Conservation (phyloP, 2,888 invertebrate genomes). For the Plebejus anna region DNA sequence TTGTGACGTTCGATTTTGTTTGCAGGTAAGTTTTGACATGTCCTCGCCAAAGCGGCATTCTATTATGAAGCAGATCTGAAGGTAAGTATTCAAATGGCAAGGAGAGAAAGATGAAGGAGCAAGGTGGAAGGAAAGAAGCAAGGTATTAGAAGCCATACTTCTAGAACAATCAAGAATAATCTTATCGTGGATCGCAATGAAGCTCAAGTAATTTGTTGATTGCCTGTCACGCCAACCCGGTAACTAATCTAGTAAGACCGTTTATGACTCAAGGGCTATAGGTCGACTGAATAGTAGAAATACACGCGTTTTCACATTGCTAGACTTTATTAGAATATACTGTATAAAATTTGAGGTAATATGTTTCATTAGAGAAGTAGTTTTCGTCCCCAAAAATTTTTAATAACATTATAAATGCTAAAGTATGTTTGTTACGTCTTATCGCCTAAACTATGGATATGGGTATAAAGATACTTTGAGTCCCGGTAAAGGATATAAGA, state of each 20-base stretch:
- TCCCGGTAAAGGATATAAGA: too few species aligned
- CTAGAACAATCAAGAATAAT: neutral
- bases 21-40: slow-evolving; percentile 7
- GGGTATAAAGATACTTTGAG: too few species aligned
- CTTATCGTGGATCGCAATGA: slow-evolving; percentile 1
- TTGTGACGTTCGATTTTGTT: neutral
- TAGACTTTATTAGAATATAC: too few species aligned
- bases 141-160: neutral
- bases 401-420: too few species aligned
- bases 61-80: neutral
- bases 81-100: neutral
- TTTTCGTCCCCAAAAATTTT: too few species aligned
- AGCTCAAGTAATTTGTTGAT: neutral
- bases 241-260: neutral
- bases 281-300: neutral
- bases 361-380: too few species aligned
- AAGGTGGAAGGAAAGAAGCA: neutral
- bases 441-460: too few species aligned
- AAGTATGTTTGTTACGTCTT: too few species aligned
- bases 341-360: too few species aligned
- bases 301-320: too few species aligned
- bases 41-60: neutral
- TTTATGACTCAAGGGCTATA: neutral
- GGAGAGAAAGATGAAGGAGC: neutral
- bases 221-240: neutral